phyloP scores from a whole-genome alignment of 2,113 vertebrate species.

The Acrocephalus kingi region DNA sequence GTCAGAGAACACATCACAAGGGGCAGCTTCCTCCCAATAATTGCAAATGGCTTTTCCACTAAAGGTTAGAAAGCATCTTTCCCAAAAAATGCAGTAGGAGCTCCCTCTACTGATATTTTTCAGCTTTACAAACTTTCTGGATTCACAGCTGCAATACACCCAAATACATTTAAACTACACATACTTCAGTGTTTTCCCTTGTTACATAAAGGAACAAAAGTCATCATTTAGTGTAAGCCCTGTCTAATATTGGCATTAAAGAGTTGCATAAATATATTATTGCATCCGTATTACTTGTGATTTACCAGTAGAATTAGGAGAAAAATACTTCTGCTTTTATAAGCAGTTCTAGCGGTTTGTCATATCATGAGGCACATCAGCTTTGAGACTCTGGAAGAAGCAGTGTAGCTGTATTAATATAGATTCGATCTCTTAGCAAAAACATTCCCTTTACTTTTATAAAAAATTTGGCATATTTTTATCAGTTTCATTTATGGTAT shows the following conservation, averaged over 20 bases:
- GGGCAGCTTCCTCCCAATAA: neutral
- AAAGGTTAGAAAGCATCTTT: neutral
- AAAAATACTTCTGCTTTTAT: neutral
- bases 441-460: neutral
- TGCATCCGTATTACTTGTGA: neutral
- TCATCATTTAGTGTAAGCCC: neutral
- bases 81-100: slow-evolving; percentile 35
- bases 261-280: neutral
- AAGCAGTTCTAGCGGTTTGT: neutral
- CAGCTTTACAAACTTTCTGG: neutral
- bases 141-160: neutral
- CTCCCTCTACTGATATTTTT: slow-evolving; percentile 55
- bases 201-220: neutral
- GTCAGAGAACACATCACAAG: neutral
- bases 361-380: neutral
- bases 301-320: neutral
- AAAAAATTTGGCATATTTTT: neutral
- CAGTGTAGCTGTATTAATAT: neutral
- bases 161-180: neutral
- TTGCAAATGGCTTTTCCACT: neutral
- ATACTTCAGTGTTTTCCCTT: neutral
- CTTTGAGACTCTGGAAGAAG: neutral
- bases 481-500: neutral
- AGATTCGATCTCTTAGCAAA: neutral
- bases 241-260: neutral